Evolutionary conservation across 2,888 invertebrate genomes (phyloP).

Genomic region (Leptodirus hochenwartii): DNA sequence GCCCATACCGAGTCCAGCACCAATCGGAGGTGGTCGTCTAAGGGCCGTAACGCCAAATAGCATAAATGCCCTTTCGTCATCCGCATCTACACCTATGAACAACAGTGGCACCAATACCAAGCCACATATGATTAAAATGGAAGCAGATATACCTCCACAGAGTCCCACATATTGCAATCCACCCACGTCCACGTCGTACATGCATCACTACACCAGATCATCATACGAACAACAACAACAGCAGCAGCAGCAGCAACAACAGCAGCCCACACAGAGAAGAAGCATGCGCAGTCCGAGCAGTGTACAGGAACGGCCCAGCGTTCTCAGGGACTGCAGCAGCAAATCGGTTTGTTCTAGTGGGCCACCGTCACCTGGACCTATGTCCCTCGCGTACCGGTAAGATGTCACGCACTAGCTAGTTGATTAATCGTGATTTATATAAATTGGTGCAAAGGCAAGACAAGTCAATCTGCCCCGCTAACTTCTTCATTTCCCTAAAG

Average conservation of each 20-base stretch:
- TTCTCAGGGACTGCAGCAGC: slow-evolving; percentile 40
- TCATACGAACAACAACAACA: slow-evolving; percentile 27
- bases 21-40: too few species aligned
- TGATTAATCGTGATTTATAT: too few species aligned
- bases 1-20: slow-evolving; percentile 27
- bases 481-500: too few species aligned
- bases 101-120: slow-evolving; percentile 13
- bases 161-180: slow-evolving; percentile 27
- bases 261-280: too few species aligned
- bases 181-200: slow-evolving; percentile 30
- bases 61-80: slow-evolving; percentile 17
- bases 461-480: slow-evolving; percentile 21
- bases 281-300: slow-evolving; percentile 36
- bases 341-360: not conserved
- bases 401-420: too few species aligned
- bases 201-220: slow-evolving; percentile 22
- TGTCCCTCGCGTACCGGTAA: slow-evolving; percentile 12
- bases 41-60: slow-evolving; percentile 23
- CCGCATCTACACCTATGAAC: too few species aligned
- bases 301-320: slow-evolving; percentile 48
- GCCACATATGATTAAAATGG: slow-evolving; percentile 12
- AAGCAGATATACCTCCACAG: slow-evolving; percentile 15
- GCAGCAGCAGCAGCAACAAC: too few species aligned
- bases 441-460: too few species aligned
- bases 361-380: slow-evolving; percentile 11